Evolutionary conservation across 2,888 invertebrate species (phyloP).

Genomic region (Mechanitis mazaeus): DNA sequence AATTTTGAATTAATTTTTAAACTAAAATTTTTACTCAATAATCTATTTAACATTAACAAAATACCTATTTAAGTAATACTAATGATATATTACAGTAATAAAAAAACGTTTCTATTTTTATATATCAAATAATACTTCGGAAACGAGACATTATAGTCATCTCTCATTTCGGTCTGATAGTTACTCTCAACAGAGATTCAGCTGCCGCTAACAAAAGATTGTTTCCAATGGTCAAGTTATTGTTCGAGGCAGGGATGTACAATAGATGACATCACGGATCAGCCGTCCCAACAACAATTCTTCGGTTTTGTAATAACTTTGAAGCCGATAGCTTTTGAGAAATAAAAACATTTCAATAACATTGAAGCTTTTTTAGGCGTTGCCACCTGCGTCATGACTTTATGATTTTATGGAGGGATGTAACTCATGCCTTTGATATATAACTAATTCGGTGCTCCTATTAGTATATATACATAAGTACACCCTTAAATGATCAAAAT

Average conservation of each 20-base stretch:
- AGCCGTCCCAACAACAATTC: constrained; percentile 58
- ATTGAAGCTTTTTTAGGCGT: constrained; percentile 1
- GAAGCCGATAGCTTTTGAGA: constrained; percentile 45
- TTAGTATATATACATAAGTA: not conserved
- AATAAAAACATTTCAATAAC: constrained; percentile 44
- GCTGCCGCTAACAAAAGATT: constrained; percentile 61
- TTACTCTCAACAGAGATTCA: constrained; percentile 62
- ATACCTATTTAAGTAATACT: too few relatives aligned
- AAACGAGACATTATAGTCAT: constrained; percentile 31
- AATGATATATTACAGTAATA: not conserved
- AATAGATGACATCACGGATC: constrained; percentile 65
- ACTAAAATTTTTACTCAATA: too few relatives aligned
- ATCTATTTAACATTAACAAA: too few relatives aligned
- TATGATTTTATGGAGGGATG: not conserved
- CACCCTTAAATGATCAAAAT: too few relatives aligned
- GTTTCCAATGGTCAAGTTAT: constrained; percentile 66
- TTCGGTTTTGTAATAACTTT: constrained; percentile 58
- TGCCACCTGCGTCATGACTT: constrained; percentile 2
- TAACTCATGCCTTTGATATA: too few relatives aligned
- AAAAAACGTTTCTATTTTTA: not conserved
- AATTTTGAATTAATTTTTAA: too few relatives aligned
- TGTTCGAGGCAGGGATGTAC: constrained; percentile 60
- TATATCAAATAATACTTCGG: not conserved
- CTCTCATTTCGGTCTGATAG: constrained; percentile 50
- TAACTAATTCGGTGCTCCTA: too few relatives aligned